Percentiles rank a stretch among this genome's conserved stretches.
Conservation (phyloP, 2,888 invertebrate species). For the Chironomus tentans region DNA sequence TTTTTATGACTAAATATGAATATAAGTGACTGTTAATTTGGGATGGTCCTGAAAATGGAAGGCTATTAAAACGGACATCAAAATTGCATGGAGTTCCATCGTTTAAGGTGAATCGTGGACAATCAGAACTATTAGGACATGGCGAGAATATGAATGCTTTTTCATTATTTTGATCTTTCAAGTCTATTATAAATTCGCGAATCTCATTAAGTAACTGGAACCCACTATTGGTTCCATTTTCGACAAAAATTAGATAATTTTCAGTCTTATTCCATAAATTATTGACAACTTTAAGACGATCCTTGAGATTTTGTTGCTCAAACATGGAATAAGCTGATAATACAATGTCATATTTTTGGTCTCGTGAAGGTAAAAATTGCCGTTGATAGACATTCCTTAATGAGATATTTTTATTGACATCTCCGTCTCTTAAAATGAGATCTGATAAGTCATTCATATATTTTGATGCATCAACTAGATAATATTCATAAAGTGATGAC, state of each 20-base stretch:
- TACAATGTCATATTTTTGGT: conserved; percentile 63
- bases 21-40: conserved; percentile 51
- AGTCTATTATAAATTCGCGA: conserved; percentile 66
- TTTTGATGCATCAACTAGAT: conserved; percentile 71
- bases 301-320: conserved; percentile 60
- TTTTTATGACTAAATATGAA: conserved; percentile 73
- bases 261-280: conserved; percentile 82
- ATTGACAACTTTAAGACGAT: conserved; percentile 58
- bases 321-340: conserved; percentile 71
- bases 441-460: conserved; percentile 77
- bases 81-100: conserved; percentile 73
- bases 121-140: conserved; percentile 74
- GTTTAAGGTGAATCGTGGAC: conserved; percentile 56
- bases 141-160: conserved; percentile 55
- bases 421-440: conserved; percentile 57
- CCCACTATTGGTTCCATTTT: conserved; percentile 74
- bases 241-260: conserved; percentile 71
- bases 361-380: conserved; percentile 66
- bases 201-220: conserved; percentile 76
- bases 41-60: conserved; percentile 45
- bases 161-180: conserved; percentile 42
- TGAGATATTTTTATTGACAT: conserved; percentile 50
- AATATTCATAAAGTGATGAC: conserved; percentile 65
- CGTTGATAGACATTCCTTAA: conserved; percentile 60
- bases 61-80: conserved; percentile 50